Evolutionary conservation across 2,888 invertebrate species (phyloP).

Genomic region (Diarsia brunnea): DNA sequence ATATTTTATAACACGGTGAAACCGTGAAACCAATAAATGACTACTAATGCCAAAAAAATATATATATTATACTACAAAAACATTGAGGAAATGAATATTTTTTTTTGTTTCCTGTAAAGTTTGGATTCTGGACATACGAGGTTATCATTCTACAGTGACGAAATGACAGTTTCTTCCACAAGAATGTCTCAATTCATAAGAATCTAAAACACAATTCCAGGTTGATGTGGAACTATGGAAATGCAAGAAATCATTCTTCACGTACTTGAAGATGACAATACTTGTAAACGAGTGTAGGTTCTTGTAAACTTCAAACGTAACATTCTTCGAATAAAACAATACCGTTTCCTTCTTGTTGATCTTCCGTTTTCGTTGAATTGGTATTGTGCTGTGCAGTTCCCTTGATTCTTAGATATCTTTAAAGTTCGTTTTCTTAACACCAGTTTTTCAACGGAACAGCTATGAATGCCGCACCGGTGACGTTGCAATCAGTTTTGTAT

Average conservation of each 20-base stretch:
- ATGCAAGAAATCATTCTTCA: conserved; percentile 14
- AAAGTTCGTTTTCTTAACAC: background rate
- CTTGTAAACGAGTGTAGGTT: conserved; percentile 23
- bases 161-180: background rate
- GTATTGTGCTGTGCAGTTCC: background rate
- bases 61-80: too few relatives aligned
- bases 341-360: conserved; percentile 27
- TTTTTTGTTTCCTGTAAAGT: too few relatives aligned
- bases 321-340: conserved; percentile 53
- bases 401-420: background rate
- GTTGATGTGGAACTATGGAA: background rate
- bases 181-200: background rate
- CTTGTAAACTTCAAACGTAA: conserved; percentile 4
- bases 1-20: too few relatives aligned
- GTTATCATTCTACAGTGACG: too few relatives aligned
- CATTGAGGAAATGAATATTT: too few relatives aligned
- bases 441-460: background rate
- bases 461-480: background rate
- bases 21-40: too few relatives aligned
- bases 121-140: too few relatives aligned
- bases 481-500: background rate
- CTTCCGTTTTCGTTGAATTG: background rate
- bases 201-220: background rate
- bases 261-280: conserved; percentile 13
- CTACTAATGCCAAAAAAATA: too few relatives aligned